phyloP scores from a whole-genome alignment of 2,888 invertebrate genomes.

The Cetonia aurata region DNA sequence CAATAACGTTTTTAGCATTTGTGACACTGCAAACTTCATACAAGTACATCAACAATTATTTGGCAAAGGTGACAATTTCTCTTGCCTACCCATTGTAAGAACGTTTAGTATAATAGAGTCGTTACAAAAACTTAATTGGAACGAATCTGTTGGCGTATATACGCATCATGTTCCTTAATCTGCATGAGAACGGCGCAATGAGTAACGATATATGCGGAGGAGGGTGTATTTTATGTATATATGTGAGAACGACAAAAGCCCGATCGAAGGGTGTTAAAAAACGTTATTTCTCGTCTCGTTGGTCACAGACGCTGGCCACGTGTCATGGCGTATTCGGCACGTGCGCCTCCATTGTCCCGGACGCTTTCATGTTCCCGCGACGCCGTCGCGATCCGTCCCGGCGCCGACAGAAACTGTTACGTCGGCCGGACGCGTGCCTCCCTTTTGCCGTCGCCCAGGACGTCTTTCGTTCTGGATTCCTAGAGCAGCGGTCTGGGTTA shows the following conservation, averaged over 20 bases:
- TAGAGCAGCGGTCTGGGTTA: constrained; percentile 41
- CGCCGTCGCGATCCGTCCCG: constrained; percentile 53
- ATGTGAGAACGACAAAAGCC: constrained; percentile 43
- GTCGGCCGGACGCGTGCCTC: constrained; percentile 46
- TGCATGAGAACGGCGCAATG: constrained; percentile 45
- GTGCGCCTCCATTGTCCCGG: constrained; percentile 60
- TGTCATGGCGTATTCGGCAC: constrained; percentile 62
- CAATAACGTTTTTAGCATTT: too few species aligned
- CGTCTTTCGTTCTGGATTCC: constrained; percentile 21
- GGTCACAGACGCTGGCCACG: constrained; percentile 63
- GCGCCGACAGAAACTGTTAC: constrained; percentile 58
- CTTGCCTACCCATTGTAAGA: not conserved
- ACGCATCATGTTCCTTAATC: constrained; percentile 43
- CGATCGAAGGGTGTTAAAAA: constrained; percentile 63
- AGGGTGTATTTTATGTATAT: constrained; percentile 40
- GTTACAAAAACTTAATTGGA: constrained; percentile 23
- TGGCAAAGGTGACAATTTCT: too few species aligned
- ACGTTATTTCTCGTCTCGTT: constrained; percentile 66
- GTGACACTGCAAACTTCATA: too few species aligned
- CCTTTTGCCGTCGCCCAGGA: constrained; percentile 55
- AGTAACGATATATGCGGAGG: constrained; percentile 32
- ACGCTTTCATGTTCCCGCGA: constrained; percentile 61
- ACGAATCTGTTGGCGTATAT: constrained; percentile 8
- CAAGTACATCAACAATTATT: too few species aligned
- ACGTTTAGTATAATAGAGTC: constrained; percentile 20